Evolutionary conservation across 1,140 invertebrate genomes (phyloP).

Genomic region (Trinorchestia longiramus): DNA sequence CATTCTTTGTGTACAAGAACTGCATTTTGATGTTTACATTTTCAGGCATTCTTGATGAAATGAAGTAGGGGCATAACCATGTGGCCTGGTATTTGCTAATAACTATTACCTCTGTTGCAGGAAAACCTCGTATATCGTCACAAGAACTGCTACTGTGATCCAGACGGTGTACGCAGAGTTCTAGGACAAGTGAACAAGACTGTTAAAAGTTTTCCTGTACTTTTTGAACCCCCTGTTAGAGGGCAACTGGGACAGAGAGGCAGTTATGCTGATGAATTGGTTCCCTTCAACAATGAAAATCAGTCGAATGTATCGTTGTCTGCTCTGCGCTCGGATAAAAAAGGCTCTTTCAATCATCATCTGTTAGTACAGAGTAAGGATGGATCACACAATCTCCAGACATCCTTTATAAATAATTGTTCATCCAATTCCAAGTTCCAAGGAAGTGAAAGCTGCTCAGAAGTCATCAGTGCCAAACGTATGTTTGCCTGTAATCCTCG

Average conservation of each 20-base stretch:
- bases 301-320: neutral
- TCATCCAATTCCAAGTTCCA: too few species aligned
- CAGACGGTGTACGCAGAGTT: neutral
- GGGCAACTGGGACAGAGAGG: neutral
- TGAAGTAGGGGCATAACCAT: neutral
- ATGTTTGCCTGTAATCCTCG: too few species aligned
- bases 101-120: neutral
- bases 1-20: neutral
- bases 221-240: neutral
- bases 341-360: neutral
- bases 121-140: constrained; percentile 5
- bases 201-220: neutral
- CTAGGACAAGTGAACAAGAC: neutral
- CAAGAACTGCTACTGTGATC: neutral
- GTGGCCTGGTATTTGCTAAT: neutral
- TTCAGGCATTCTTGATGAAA: too few species aligned
- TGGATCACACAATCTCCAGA: too few species aligned
- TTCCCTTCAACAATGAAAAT: neutral
- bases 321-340: neutral
- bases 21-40: neutral
- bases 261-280: neutral
- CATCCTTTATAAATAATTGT: too few species aligned
- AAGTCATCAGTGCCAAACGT: too few species aligned
- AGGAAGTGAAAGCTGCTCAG: too few species aligned
- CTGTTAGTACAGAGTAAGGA: too few species aligned